A percentile compares a stretch with the other conserved stretches of the same genome.
phyloP scores from a whole-genome alignment of 1,140 invertebrate species.

The Drosophila busckii region DNA sequence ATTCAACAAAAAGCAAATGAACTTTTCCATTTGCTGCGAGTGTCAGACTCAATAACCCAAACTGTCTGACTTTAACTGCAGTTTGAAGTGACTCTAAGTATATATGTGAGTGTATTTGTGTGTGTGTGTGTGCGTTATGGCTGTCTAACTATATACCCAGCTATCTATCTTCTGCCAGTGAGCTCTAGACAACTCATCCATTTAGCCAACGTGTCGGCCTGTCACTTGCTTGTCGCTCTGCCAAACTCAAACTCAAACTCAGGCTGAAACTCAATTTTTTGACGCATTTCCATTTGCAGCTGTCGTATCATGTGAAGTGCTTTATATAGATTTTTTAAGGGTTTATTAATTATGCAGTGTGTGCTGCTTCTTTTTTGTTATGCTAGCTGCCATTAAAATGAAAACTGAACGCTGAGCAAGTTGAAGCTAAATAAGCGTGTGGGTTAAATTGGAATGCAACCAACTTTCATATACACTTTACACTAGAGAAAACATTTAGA shows the following conservation, averaged over 20 bases:
- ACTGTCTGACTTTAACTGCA: conserved; percentile 16
- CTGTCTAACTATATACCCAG: conserved; percentile 9
- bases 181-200: conserved; percentile 16
- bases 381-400: no score
- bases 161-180: conserved; percentile 1
- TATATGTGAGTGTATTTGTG: conserved; percentile 1
- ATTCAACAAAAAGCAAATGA: conserved; percentile 29
- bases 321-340: conserved; percentile 30
- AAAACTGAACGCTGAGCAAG: no score
- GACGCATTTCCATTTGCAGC: conserved; percentile 52
- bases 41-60: conserved; percentile 60
- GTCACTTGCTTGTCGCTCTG: conserved; percentile 9
- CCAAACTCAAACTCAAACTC: conserved; percentile 32
- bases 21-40: conserved; percentile 22
- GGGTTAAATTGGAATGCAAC: no score
- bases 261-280: no score
- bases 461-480: no score
- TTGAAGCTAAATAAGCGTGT: no score
- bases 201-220: conserved; percentile 6
- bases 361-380: no score
- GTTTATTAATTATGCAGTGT: no score
- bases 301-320: conserved; percentile 9
- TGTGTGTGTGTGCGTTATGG: conserved; percentile 26
- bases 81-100: conserved; percentile 25
- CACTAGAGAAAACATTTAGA: no score